These are phyloP conservation scores for Sebastolobus alascanus DNA, from an alignment of 2,797 vertebrate species.

Conservation along the genomic window DNA sequence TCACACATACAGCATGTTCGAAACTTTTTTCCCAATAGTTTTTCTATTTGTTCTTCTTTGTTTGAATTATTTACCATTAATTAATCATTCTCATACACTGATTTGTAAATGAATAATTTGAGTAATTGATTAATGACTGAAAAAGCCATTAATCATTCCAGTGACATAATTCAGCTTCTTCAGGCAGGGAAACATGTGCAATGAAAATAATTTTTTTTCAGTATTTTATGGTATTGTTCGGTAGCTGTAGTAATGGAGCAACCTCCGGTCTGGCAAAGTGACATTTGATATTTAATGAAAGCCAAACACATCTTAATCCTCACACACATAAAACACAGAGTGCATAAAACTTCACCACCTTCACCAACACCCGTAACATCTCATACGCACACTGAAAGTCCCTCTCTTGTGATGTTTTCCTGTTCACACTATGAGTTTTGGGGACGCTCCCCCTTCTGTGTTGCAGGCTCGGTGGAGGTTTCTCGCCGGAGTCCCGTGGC, in stretches of 20 bases:
- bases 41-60: not conserved
- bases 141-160: not conserved
- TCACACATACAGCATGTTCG: not conserved
- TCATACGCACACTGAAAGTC: not conserved
- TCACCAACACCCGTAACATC: not conserved
- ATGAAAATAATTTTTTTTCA: not conserved
- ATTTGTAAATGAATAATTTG: not conserved
- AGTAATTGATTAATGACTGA: not conserved
- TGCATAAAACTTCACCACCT: not conserved
- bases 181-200: too few relatives aligned
- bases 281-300: not conserved
- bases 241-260: not conserved
- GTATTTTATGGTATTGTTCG: not conserved
- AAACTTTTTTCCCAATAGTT: not conserved
- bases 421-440: not conserved
- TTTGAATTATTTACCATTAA: not conserved
- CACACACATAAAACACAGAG: not conserved
- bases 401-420: not conserved
- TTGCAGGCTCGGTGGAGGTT: conserved; percentile 90
- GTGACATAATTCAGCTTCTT: not conserved
- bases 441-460: conserved; percentile 4
- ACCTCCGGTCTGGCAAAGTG: not conserved
- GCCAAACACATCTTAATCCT: not conserved
- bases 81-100: not conserved
- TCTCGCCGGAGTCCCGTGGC: conserved; percentile 93